Base-by-base conservation (phyloP, 2,888 invertebrate genomes). In the Trichogramma evanescens region DNA sequence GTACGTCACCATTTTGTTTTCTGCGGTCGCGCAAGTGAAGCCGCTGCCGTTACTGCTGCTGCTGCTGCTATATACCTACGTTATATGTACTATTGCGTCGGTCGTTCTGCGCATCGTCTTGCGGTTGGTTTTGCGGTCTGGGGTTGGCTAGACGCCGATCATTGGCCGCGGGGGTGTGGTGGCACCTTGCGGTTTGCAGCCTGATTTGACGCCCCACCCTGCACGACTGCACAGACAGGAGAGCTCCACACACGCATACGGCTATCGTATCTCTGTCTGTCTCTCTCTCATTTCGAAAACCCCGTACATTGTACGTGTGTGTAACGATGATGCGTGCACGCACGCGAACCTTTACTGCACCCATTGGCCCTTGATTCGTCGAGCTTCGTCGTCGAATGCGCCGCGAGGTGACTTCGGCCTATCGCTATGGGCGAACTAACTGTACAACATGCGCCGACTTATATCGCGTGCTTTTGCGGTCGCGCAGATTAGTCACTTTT, bases 91-190 rank as follows among this genome's bases (percentile, higher is more conserved):
- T 67, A 67, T 68, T 65, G 66, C 40, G 63, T 66, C 65, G 62
- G 65, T 68, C 71, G 76, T 74, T 75, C 76, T 76, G 77, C 77
- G 76, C 77, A 77, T 77, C 77, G 76, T 76, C 77, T 77, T 77
- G 77, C 76, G 77, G 77, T 77, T 77, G 76, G 77, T 77, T 75
- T 62, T 77, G 77, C 68, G 77, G 77, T 77, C 72, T 72, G 74
- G 74, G 74, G 75, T 72, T 72, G 72, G 74, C 74, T 73, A 74
- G 74, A 75, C 71, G 62, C 73, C 73, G 76, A 77, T 77, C 77
- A 77, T 77, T 77, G 77, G 77, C 77, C 77, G 73, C 69, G 73
- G 73, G 75, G 74, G 74, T 73, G 72, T 58, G 54, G 50, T 51
- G 49, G 50, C 13, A 70, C 72, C 65, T 69, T 77, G 76, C 76